Evolutionary conservation across 2,888 invertebrate genomes (phyloP).

Genomic region (Strigamia crassipes): DNA sequence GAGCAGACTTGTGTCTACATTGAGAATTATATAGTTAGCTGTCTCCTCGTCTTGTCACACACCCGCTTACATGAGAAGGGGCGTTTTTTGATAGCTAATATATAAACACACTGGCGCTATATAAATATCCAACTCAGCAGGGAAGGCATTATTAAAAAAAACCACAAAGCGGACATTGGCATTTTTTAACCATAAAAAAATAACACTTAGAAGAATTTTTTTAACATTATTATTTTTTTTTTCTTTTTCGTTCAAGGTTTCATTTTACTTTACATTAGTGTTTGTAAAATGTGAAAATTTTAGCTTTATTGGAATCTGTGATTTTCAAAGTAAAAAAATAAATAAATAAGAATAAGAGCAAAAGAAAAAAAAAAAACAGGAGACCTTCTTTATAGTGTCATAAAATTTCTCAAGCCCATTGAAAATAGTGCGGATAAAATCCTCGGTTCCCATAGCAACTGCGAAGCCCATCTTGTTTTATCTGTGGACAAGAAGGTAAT

Average conservation of each 20-base stretch:
- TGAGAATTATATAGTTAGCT: slow-evolving; percentile 36
- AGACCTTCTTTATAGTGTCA: not conserved
- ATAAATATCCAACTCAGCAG: slow-evolving; percentile 24
- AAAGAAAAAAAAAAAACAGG: not conserved
- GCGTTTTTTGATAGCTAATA: slow-evolving; percentile 35
- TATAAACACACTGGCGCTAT: slow-evolving; percentile 31
- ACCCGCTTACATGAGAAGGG: slow-evolving; percentile 33
- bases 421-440: slow-evolving; percentile 20
- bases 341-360: not conserved
- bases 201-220: slow-evolving; percentile 20
- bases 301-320: not conserved
- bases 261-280: not conserved
- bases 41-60: slow-evolving; percentile 33
- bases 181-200: slow-evolving; percentile 14
- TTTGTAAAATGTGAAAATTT: not conserved
- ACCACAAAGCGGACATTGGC: slow-evolving; percentile 33
- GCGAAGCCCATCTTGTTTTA: slow-evolving; percentile 23
- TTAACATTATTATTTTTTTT: not conserved
- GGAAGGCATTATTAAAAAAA: slow-evolving; percentile 26
- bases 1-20: slow-evolving; percentile 27
- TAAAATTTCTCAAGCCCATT: slow-evolving; percentile 24
- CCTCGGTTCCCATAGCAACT: slow-evolving; percentile 23
- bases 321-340: slow-evolving; percentile 1
- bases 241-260: slow-evolving; percentile 13
- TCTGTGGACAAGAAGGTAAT: slow-evolving; percentile 27